Base-by-base conservation (phyloP, 2,797 vertebrate genomes). In the Coregonus ussuriensis region DNA sequence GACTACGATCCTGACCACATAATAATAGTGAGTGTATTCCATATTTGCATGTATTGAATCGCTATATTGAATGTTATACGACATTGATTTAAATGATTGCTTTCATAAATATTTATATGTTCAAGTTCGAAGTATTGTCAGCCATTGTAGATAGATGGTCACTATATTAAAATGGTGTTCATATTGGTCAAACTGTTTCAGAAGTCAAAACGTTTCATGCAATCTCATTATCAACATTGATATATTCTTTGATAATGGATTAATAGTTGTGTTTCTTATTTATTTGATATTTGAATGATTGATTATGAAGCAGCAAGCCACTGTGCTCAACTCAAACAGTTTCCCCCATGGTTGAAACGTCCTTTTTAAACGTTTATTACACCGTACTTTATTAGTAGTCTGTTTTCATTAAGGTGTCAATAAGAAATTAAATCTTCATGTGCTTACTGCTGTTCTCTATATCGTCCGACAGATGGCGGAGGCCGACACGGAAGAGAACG, bases 381-480 rank as follows among this genome's bases (percentile, higher is more conserved):
- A 11, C 0, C 6, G 16, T 7, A 59, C 6, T 62, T 1, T 5
- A 7, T 29, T 25, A 47, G 41, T 21, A 54, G 5, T 3, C 21
- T 63, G 1, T 63, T 25, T 25, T 63, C 7, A 21, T 21, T 63
- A 7, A 47, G 11, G 33, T 63, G 5, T 37, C 18, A 37, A n/a
- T 56, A 7, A n/a, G 4, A 67, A 4, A 9, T 6, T 1, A 0
- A 4, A 11, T 68, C 6, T 18, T 16, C 63, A 65, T 51, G 35
- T 63, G 31, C 29, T 4, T 75, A 13, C 4, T 63, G 70, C 62
- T 13, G 33, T 79, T 6, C 74, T 73, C n/a, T 5, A 4, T 72
- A 25, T 56, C 83, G 53, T 25, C 78, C 89, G 83, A 80, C 70
- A 95, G 94, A 95, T 95, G 94, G 94, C 93, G 84, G 90, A 86